Evolutionary conservation across 2,797 vertebrate species (phyloP).

Genomic region (Megalops cyprinoides): DNA sequence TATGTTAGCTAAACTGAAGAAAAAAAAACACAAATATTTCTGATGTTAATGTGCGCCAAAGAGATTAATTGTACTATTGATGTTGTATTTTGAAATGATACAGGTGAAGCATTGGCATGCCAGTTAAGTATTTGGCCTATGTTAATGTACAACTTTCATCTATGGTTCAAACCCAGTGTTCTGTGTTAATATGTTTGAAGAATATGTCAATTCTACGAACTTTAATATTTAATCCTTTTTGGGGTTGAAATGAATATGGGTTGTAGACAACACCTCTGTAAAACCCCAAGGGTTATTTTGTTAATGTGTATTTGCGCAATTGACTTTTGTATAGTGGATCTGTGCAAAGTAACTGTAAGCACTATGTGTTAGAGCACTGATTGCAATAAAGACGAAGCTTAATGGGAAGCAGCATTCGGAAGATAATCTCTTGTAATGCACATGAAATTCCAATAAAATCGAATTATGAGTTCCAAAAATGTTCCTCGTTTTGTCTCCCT

Average conservation of each 20-base stretch:
- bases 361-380: conserved; percentile 74
- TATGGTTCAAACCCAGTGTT: conserved; percentile 28
- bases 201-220: conserved; percentile 57
- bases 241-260: conserved; percentile 73
- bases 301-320: conserved; percentile 77
- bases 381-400: conserved; percentile 19
- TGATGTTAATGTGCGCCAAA: conserved; percentile 19
- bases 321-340: conserved; percentile 77
- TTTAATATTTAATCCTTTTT: conserved; percentile 76
- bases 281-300: conserved; percentile 78
- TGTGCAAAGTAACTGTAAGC: conserved; percentile 81
- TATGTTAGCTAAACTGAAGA: conserved; percentile 27
- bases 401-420: background rate
- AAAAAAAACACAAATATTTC: conserved; percentile 4
- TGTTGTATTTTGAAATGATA: too few species aligned
- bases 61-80: conserved; percentile 36
- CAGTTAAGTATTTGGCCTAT: conserved; percentile 51
- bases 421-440: conserved; percentile 9
- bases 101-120: conserved; percentile 10
- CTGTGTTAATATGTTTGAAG: conserved; percentile 51
- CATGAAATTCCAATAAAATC: conserved; percentile 33
- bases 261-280: conserved; percentile 79
- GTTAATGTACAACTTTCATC: conserved; percentile 39
- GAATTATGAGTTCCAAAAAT: background rate
- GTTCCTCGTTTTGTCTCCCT: conserved; percentile 6